These are phyloP conservation scores for Emydocephalus ijimae DNA, from an alignment of 2,113 vertebrate species.

Conservation along the genomic window DNA sequence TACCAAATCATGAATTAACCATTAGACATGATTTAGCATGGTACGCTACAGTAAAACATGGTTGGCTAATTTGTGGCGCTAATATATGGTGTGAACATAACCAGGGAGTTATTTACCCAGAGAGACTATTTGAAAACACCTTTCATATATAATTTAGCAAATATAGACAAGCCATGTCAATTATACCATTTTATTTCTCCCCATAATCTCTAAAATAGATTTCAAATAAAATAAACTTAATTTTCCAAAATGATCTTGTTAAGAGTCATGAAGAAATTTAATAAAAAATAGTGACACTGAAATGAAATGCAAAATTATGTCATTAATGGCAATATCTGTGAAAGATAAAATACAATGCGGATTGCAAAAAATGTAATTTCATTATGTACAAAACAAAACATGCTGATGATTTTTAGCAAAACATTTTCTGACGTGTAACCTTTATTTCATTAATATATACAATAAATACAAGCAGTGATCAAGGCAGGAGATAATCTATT, in stretches of 20 bases:
- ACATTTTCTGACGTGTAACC: not conserved
- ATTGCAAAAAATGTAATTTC: not conserved
- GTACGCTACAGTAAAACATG: not conserved
- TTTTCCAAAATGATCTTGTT: not conserved
- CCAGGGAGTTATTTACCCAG: not conserved
- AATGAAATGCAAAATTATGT: not conserved
- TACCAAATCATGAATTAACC: not conserved
- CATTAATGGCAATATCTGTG: not conserved
- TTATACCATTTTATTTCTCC: not conserved
- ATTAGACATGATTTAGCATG: not conserved
- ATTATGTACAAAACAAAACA: not conserved
- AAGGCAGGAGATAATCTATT: not conserved
- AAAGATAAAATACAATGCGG: not conserved
- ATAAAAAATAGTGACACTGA: not conserved
- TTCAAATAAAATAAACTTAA: not conserved
- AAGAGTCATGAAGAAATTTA: not conserved
- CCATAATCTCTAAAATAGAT: not conserved
- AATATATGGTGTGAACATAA: not conserved
- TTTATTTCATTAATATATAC: constrained; percentile 44
- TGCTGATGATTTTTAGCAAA: constrained; percentile 17
- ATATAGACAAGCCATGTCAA: not conserved
- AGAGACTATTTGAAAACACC: not conserved
- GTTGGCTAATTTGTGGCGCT: not conserved
- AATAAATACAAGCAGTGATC: constrained; percentile 18
- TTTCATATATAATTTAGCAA: not conserved